Base-by-base conservation (phyloP, 2,113 vertebrate species). In the Bettongia penicillata region DNA sequence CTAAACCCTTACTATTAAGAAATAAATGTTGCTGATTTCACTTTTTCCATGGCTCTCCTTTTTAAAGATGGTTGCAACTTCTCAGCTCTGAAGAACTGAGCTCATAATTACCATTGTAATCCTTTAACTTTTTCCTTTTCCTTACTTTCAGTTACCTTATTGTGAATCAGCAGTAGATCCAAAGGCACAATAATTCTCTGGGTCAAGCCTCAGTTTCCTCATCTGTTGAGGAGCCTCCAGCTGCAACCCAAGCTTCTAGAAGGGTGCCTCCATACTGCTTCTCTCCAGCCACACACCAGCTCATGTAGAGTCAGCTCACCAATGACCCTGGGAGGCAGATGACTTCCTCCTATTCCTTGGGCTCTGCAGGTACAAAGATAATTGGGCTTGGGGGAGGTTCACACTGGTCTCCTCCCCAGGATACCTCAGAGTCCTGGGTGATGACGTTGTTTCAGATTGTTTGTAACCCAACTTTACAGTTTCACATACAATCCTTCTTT, bases 91-190 rank as follows among this genome's bases (percentile, higher is more conserved):
- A 50, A 99, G 98, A 28, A 98, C 98, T 2, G 98, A 94, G 91
- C 99, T 99, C 94, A 99, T 95, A 93, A 99, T 99, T 92, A 99
- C 92, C 0, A 99, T 99, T 5, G 99, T 99, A 97, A 96, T 98
- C 99, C 99, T 77, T 93, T 96, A 47, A 92, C n/a, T 90, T 98
- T 97, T 94, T 98, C 97, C 94, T 97, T 97, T 77, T 53, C 92
- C 89, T 89, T 28, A 11, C 91, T 95, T 93, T 95, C 97, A 77
- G 97, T 24, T 98, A 99, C 99, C 93, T 95, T 4, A 25, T 43
- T 14, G 24, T 96, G 47, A 84, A 43, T 61, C 14, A 92, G 94
- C 14, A 31, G 48, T 16, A 9, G 4, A 50, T 94, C 51, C 91
- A 50, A 90, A 90, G 3, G 19, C 91, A 51, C 3, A 77, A 57